Base-by-base conservation (phyloP, 2,113 vertebrate species). In the Diadophis punctatus region DNA sequence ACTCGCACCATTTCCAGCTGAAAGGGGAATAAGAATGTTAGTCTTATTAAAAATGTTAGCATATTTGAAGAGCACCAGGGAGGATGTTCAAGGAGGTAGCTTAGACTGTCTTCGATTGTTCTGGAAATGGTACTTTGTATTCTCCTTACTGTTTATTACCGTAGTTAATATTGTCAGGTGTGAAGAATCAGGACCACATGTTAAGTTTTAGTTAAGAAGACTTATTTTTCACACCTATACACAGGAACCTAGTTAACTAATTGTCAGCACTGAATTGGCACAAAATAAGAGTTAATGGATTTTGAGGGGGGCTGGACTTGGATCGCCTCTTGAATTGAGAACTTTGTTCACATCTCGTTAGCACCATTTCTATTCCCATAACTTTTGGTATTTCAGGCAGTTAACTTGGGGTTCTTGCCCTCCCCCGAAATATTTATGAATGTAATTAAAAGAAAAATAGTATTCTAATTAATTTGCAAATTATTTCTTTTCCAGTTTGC, bases 401-500 rank as follows among this genome's bases (percentile, higher is more conserved):
- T 2, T 49, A 91, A 58, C 25, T 6, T 84, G 30, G 39, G 39
- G 56, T 49, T 46, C 22, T 23, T 14, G 3, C 11, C 25, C 16
- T 3, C 43, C 25, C 9, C 10, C 8, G 1, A 92, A 53, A 14
- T 16, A 52, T 20, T 14, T 87, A 52, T 87, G 56, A 90, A 93
- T 53, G 23, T 90, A 74, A 53, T 48, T 9, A 39, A 56, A 34
- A 25, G 30, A n/a, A 5, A 48, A 58, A 80, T n/a, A 74, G 20
- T 34, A 22, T 43, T 92, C 86, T 91, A 92, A 3, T 49, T 55
- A 53, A 10, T 27, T 68, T 49, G 53, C 52, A 90, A 68, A 74
- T 92, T 46, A 2, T 91, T 20, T 43, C 92, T 51, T 96, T 25
- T 90, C 84, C 96, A 99, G 99, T 99, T 99, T 98, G 98, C 99